Base-by-base conservation (phyloP, 2,113 vertebrate species). In the Montifringilla adamsi region DNA sequence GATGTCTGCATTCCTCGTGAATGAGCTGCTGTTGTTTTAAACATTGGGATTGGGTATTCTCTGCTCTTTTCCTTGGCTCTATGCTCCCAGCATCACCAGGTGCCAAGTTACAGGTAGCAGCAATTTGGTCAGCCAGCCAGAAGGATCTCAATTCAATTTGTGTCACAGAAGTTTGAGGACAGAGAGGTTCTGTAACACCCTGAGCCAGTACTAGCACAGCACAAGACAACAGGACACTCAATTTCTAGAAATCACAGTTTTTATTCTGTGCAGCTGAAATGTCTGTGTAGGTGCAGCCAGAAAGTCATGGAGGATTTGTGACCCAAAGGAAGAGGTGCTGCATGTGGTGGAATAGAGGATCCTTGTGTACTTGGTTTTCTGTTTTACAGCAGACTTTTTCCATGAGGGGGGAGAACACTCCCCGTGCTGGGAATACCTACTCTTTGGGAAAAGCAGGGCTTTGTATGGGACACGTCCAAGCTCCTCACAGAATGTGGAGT, bases 401-500 rank as follows among this genome's bases (percentile, higher is more conserved):
- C 15, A 2, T 50, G 64, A 52, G 33, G 33, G 44, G 33, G 33
- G 53, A 68, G n/a, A 72, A n/a, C 17, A 7, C 9, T 50, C 28
- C 76, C 31, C 20, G 0, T 8, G 21, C 21, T 58, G 44, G 62
- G 28, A 62, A 13, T 24, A 15, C 3, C 3, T 27, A 0, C 0
- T 5, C 58, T 66, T 64, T 53, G 66, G 60, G 74, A 77, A 15
- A 37, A 69, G 43, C 12, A 1, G 44, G n/a, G 28, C 41, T 92
- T 66, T 17, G 30, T 69, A 11, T 81, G 81, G 64, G 30, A 10
- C 11, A 0, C 18, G 13, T 67, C 56, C 68, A 53, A 22, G 39
- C 31, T 55, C 31, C 53, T 55, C 31, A 21, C 19, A 20, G 53
- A 55, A 33, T 55, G 12, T 55, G 53, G 53, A 33, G 53, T 55